These are phyloP conservation scores for Microcebus jonahi DNA, from an alignment of 2,113 vertebrate species.

Conservation along the genomic window DNA sequence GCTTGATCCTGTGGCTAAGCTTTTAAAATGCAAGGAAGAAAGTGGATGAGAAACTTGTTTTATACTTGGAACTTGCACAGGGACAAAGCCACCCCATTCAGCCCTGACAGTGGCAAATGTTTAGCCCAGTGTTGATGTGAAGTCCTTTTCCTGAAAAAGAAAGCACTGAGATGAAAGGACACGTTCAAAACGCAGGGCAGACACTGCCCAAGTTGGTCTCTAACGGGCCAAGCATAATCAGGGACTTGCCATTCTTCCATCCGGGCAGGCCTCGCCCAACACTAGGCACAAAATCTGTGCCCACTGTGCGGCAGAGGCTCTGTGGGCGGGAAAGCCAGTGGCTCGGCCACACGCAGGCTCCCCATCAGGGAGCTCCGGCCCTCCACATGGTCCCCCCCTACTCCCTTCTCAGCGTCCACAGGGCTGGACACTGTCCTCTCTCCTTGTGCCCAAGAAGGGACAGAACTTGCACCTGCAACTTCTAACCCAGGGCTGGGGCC, in stretches of 20 bases:
- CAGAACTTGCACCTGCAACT: background rate
- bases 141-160: background rate
- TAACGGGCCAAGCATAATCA: fast-evolving
- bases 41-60: background rate
- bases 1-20: background rate
- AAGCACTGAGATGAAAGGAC: background rate
- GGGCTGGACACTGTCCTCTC: too few relatives aligned
- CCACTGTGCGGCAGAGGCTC: background rate
- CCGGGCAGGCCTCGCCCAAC: background rate
- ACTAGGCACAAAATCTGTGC: background rate
- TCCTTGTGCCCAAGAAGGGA: background rate
- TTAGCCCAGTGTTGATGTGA: background rate
- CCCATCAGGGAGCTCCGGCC: background rate
- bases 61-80: background rate
- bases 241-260: too few relatives aligned
- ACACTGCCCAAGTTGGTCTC: background rate
- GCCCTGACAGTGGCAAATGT: background rate
- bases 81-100: background rate
- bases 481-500: background rate
- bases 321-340: background rate
- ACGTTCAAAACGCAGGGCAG: fast-evolving
- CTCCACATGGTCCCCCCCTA: background rate
- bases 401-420: background rate
- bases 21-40: background rate
- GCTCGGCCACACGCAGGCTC: background rate